Evolutionary conservation across 2,888 invertebrate genomes (phyloP).

Genomic region (Ariolimax columbianus): DNA sequence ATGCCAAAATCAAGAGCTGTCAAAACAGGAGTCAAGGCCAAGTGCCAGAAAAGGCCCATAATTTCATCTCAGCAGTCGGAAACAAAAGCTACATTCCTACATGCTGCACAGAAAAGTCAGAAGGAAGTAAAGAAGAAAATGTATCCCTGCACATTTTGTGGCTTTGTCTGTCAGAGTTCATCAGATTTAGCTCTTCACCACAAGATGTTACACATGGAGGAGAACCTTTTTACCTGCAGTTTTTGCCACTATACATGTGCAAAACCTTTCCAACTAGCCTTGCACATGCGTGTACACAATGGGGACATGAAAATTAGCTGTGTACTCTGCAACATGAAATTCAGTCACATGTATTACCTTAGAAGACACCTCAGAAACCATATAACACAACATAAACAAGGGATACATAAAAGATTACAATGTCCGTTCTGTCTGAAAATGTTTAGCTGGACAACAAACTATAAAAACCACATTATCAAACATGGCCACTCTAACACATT

Average conservation of each 20-base stretch:
- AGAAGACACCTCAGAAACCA: conserved; percentile 16
- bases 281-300: conserved; percentile 1
- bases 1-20: neutral
- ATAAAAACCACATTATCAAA: conserved; percentile 6
- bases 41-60: neutral
- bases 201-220: neutral
- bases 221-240: neutral
- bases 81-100: neutral
- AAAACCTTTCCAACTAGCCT: neutral
- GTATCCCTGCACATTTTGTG: conserved; percentile 29
- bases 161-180: neutral
- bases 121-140: neutral
- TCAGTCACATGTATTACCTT: conserved; percentile 3
- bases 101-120: neutral
- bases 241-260: neutral
- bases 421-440: neutral
- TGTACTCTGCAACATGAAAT: conserved; percentile 1
- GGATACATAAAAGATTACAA: neutral
- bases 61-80: neutral
- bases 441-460: neutral
- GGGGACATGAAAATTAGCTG: neutral
- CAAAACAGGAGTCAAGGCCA: neutral
- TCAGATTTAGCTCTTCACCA: neutral
- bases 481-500: neutral
- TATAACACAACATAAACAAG: neutral